Base-by-base conservation (phyloP, 2,797 vertebrate species). In the Microctenopoma stevenorrisi region DNA sequence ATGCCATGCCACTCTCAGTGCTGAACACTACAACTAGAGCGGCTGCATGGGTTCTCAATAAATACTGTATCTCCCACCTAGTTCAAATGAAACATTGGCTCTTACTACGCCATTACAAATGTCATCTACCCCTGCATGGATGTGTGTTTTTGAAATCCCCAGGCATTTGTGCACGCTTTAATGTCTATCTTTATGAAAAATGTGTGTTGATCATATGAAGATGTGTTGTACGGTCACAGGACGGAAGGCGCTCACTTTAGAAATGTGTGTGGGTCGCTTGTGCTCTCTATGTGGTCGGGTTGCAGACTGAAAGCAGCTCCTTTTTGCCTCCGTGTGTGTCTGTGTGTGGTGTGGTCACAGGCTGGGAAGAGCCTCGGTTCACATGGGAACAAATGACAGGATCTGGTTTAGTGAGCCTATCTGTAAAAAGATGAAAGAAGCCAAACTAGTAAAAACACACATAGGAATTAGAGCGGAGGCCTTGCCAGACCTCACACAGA, bases 371-470 rank as follows among this genome's bases (percentile, higher is more conserved):
- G 74, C 71, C 44, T 49, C 7, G 33, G 82, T 84, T 89, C 82
- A 83, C 81, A 81, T 83, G 82, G 82, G 72, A 85, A 86, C 82
- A 87, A 90, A 88, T 86, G 79, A 89, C 86, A 86, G 88, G 86
- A 87, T 88, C 73, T 86, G 81, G 81, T 86, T 87, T 69, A 64
- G 71, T 51, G 72, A 59, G 76, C 63, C 76, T 83, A 78, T 84
- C 83, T 82, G 87, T 82, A 84, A 88, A 87, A 78, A 85, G 77
- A 88, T 87, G 66, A 88, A 88, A 82, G 79, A 65, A 75, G 72
- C 88, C 85, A 69, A 81, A 83, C 60, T 61, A 77, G 80, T 84
- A 82, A 80, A 86, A 55, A 30, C 57, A 63, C 68, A 74, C 55
- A 48, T 64, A 61, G 72, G 62, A 86, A 83, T 81, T 66, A 71